Evolutionary conservation across 2,888 invertebrate species (phyloP).

Genomic region (Papilio demoleus): DNA sequence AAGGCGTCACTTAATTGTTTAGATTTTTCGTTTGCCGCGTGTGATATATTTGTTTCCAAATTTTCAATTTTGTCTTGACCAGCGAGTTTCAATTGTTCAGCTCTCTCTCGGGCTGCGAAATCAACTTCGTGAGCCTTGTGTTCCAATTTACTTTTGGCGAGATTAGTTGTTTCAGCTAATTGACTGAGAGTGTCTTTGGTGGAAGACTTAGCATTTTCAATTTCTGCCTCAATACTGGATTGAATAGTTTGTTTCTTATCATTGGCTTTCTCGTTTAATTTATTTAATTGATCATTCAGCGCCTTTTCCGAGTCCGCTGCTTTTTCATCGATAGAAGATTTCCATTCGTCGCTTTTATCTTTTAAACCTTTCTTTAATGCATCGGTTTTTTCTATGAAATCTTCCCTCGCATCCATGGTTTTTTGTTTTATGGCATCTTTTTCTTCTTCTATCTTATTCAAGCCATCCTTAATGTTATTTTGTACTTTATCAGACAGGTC

Average conservation of each 20-base stretch:
- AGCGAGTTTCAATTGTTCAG: slow-evolving; percentile 63
- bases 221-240: slow-evolving; percentile 54
- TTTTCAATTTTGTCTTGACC: slow-evolving; percentile 58
- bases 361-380: slow-evolving; percentile 57
- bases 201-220: slow-evolving; percentile 58
- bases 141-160: slow-evolving; percentile 62
- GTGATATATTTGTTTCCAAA: slow-evolving; percentile 61
- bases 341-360: slow-evolving; percentile 57
- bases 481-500: slow-evolving; percentile 62
- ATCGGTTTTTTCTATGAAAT: slow-evolving; percentile 58
- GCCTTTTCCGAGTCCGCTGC: slow-evolving; percentile 53
- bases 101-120: slow-evolving; percentile 69
- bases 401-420: slow-evolving; percentile 57
- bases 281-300: slow-evolving; percentile 56
- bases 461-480: slow-evolving; percentile 60
- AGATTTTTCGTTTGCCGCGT: slow-evolving; percentile 55
- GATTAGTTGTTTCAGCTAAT: slow-evolving; percentile 62
- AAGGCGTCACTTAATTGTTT: slow-evolving; percentile 60
- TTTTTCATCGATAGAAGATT: slow-evolving; percentile 57
- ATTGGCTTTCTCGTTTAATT: slow-evolving; percentile 56
- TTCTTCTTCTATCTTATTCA: slow-evolving; percentile 66
- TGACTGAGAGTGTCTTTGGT: slow-evolving; percentile 64
- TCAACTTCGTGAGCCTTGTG: slow-evolving; percentile 72
- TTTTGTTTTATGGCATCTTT: slow-evolving; percentile 69
- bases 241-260: slow-evolving; percentile 56